Evolutionary conservation across 2,113 vertebrate species (phyloP), one percentile per base, ranked within the genome.

Genomic region (Mobula birostris): DNA sequence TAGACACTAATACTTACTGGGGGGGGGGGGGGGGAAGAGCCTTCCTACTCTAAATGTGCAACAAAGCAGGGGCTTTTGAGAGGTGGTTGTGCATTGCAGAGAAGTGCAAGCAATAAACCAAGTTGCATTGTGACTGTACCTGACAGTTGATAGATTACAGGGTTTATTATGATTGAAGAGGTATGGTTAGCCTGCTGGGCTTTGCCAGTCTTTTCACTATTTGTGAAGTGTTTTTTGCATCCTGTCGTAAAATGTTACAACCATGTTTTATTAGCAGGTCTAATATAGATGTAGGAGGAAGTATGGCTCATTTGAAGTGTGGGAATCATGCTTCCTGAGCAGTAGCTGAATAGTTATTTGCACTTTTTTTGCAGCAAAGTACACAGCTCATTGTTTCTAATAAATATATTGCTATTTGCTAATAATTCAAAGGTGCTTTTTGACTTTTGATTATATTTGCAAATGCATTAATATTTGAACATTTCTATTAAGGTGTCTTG

Each of bases 111-210:
- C 96, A 97, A 97, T 98, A 99, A 98, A 96, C 29, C 40, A 95
- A 96, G 96, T 96, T 95, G 96, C 97, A 97, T 98, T 98, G 98
- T 98, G 97, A 96, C 96, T 95, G 96, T 95, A 40, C 96, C 96
- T 97, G 96, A 97, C 95, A 95, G 95, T 96, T 98, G 98, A 98
- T 98, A 96, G 97, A 98, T 97, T 93, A 93, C 96, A 97, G 97
- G 95, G 95, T 97, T 96, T 96, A 95, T 95, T 95, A 95, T 96
- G 97, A 97, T 96, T 98, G 97, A 97, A 97, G 96, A 96, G 96
- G 94, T 95, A 97, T 96, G 97, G 98, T 97, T 96, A 97, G 95
- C 98, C 97, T 98, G 97, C 97, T 98, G 98, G 97, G 96, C 96
- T 98, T 97, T 97, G 95, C 97, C 96, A 95, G 95, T 97, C 97